Conservation (phyloP, 2,888 invertebrate genomes). For the Rosalia funebris region DNA sequence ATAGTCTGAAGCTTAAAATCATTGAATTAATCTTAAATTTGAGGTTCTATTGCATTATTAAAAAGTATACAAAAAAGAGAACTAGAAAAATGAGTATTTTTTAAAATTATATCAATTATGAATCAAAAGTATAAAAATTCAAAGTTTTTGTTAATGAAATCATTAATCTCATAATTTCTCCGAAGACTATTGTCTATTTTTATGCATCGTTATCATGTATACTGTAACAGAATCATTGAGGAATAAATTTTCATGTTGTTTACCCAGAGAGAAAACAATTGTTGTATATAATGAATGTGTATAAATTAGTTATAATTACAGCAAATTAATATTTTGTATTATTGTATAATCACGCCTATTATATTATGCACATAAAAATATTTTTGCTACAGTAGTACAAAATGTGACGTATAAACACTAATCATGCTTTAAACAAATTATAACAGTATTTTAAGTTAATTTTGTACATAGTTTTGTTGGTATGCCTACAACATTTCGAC, state of each 20-base stretch:
- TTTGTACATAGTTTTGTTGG: slow-evolving; percentile 35
- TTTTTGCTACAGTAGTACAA: slow-evolving; percentile 52
- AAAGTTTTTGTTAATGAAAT: too few species aligned
- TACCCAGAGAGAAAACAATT: slow-evolving; percentile 22
- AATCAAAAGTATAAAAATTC: too few species aligned
- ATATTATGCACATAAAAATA: slow-evolving; percentile 46
- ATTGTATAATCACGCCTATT: slow-evolving; percentile 47
- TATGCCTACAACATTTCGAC: slow-evolving; percentile 34
- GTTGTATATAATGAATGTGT: slow-evolving; percentile 39
- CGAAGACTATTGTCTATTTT: too few species aligned
- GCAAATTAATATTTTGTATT: slow-evolving; percentile 47
- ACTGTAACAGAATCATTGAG: too few species aligned
- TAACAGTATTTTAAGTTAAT: slow-evolving; percentile 41
- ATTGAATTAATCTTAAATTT: too few species aligned
- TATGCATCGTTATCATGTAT: too few species aligned
- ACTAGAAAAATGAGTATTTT: too few species aligned
- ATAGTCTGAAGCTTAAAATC: too few species aligned
- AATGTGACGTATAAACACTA: slow-evolving; percentile 42
- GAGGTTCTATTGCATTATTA: too few species aligned
- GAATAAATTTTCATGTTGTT: neutral
- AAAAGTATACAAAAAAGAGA: too few species aligned
- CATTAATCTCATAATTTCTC: too few species aligned
- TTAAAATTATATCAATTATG: too few species aligned
- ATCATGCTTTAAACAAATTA: slow-evolving; percentile 28
- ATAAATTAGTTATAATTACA: slow-evolving; percentile 34